Conservation (phyloP, 2,888 invertebrate species). For the Heteromurus nitidus region DNA sequence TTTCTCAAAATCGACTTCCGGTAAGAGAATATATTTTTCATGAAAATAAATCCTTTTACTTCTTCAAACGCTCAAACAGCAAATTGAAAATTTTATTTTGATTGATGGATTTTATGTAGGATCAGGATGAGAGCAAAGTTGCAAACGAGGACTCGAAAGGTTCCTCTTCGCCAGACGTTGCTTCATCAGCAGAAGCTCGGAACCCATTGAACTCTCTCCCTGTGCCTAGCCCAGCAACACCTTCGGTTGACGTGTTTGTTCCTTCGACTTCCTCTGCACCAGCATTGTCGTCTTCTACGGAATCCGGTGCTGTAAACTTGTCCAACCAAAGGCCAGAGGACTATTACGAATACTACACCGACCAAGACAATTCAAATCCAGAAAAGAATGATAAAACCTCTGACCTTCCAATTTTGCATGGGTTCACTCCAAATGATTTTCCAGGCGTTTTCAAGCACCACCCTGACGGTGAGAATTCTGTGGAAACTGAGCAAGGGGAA, state of each 20-base stretch:
- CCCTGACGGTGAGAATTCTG: constrained; percentile 26
- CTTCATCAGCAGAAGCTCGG: background rate
- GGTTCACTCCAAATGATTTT: constrained; percentile 26
- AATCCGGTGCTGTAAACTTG: no score
- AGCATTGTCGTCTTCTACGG: background rate
- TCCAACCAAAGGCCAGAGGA: constrained; percentile 46
- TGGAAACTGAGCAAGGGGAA: constrained; percentile 49
- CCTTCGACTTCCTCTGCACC: background rate
- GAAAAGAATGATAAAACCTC: background rate
- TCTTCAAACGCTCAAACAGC: background rate
- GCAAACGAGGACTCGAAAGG: background rate
- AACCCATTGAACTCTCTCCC: background rate
- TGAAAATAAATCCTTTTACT: no score
- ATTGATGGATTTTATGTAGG: no score
- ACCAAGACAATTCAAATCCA: background rate
- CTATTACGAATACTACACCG: constrained; percentile 33
- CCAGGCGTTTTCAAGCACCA: constrained; percentile 32
- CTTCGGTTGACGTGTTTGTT: no score
- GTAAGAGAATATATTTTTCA: background rate
- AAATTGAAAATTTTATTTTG: no score
- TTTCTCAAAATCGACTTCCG: constrained; percentile 46
- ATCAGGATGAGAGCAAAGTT: background rate
- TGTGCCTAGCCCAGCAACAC: background rate
- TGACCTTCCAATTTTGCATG: constrained; percentile 29
- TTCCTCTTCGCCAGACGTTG: background rate